Conservation (phyloP, 2,797 vertebrate genomes). For the Mus spretus region DNA sequence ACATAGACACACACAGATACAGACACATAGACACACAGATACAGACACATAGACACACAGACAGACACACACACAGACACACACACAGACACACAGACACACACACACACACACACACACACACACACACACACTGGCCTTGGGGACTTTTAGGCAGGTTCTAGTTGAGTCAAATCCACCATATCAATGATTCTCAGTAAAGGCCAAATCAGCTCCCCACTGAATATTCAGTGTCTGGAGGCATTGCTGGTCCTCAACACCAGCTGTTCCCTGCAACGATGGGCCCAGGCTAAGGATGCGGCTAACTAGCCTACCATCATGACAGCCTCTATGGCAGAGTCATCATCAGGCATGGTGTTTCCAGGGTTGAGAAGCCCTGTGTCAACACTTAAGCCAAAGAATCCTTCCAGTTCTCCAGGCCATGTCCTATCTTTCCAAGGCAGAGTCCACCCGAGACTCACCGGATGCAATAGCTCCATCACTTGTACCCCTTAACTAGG, state of each 20-base stretch:
- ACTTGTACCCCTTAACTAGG: background rate
- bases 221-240: background rate
- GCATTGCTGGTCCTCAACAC: too few relatives aligned
- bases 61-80: background rate
- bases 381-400: fast-evolving
- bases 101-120: background rate
- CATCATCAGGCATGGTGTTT: fast-evolving
- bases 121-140: background rate
- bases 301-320: fast-evolving
- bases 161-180: background rate
- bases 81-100: too few relatives aligned
- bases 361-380: fast-evolving
- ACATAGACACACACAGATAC: background rate
- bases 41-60: background rate
- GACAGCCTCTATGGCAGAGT: background rate
- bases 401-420: background rate
- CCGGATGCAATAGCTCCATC: fast-evolving
- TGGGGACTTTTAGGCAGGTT: background rate
- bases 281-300: background rate
- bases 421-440: background rate
- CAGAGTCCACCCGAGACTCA: background rate
- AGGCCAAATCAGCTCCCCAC: background rate
- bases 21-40: too few relatives aligned
- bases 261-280: fast-evolving
- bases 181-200: background rate